A percentile compares a stretch with the other conserved stretches of the same genome.
phyloP scores from a whole-genome alignment of 1,140 invertebrate genomes.

The Ceratitis capitata region DNA sequence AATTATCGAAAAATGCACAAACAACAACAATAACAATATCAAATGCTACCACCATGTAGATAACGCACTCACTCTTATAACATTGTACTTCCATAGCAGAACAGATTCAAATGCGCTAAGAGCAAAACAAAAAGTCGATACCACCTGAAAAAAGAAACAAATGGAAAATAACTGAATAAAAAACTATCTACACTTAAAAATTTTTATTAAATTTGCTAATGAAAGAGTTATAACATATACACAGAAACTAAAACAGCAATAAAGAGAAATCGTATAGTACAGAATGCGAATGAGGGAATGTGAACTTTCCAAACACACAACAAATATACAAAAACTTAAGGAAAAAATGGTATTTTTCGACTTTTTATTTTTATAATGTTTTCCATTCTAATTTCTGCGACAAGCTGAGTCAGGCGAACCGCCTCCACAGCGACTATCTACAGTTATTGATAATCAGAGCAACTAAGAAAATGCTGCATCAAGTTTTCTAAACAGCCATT shows the following conservation, averaged over 20 bases:
- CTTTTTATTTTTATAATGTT: background rate
- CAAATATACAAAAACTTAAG: background rate
- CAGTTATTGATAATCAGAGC: background rate
- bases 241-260: background rate
- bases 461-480: background rate
- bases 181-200: background rate
- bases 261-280: background rate
- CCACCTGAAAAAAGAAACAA: slow-evolving; percentile 1
- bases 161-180: background rate
- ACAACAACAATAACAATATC: background rate
- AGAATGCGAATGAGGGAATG: too few species aligned
- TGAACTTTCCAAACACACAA: background rate
- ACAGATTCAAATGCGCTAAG: background rate
- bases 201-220: background rate
- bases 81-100: slow-evolving; percentile 9
- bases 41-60: background rate
- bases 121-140: slow-evolving; percentile 4
- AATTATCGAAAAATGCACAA: background rate
- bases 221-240: background rate
- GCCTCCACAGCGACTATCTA: background rate
- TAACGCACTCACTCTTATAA: background rate
- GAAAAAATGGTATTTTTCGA: slow-evolving; percentile 14
- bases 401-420: background rate
- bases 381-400: background rate
- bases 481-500: background rate